Evolutionary conservation across 2,113 vertebrate species (phyloP), one percentile per base, ranked within the genome.

Genomic region (Cyphomyrus plagiostoma): DNA sequence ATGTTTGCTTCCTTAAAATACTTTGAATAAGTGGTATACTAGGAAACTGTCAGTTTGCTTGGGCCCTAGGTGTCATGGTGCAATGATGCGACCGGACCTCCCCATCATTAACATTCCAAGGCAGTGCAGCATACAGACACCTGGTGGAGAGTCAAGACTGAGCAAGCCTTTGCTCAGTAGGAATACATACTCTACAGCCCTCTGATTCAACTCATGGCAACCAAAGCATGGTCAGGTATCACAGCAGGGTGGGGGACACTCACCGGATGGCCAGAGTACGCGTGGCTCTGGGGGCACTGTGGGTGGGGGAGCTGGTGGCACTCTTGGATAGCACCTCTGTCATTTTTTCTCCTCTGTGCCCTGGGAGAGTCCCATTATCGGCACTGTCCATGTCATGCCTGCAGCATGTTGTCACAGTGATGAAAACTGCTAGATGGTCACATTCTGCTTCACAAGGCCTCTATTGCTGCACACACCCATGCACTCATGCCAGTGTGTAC

Each of bases 201-300:
- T 86, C 58, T 1, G 9, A 49, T 52, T 53, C 49, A 26, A 11
- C 48, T 26, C 5, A 52, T 1, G 11, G 26, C 1, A 19, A 53
- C 46, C n/a, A 19, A 52, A 30, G 4, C 23, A n/a, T 50, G 84
- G 17, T 13, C 49, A 50, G 48, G 10, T 53, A 30, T 50, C n/a
- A 17, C 50, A 17, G 85, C 26, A 35, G 85, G 85, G 4, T 2
- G 21, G 56, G 49, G 9, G 15, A 77, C 11, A 85, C 93, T 90
- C 95, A 98, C 98, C 97, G 98, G 93, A 95, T 91, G 0, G 97
- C 95, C 92, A 97, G 95, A 90, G 95, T 91, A 83, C 97, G 97
- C 11, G 89, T 83, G 52, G 52, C 30, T 93, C 95, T 97, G 74
- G 95, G 93, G 89, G 89, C 90, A 42, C 94, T 92, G 90, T 96